These are phyloP conservation scores for Euclidia mi DNA, from an alignment of 2,888 invertebrate genomes.

Conservation along the genomic window DNA sequence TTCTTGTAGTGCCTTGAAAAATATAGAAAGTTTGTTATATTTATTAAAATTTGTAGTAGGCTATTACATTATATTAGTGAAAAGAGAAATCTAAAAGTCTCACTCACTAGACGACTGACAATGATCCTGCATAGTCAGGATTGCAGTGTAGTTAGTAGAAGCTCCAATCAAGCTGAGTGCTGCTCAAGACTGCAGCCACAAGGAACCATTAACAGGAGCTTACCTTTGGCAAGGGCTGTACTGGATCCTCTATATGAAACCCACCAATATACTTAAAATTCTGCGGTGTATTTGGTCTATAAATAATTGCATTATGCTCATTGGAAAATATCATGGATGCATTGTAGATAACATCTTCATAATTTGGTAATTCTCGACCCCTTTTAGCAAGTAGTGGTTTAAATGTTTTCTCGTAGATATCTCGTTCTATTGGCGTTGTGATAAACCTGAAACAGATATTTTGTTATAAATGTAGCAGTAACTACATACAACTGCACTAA, in stretches of 20 bases:
- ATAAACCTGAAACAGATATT: slow-evolving; percentile 31
- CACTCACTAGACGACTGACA: too few species aligned
- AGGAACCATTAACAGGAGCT: background rate
- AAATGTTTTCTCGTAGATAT: slow-evolving; percentile 56
- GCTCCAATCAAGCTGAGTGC: too few species aligned
- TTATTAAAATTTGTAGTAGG: too few species aligned
- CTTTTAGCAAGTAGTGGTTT: slow-evolving; percentile 54
- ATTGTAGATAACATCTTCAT: slow-evolving; percentile 63
- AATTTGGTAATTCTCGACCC: slow-evolving; percentile 57
- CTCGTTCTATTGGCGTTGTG: slow-evolving; percentile 33
- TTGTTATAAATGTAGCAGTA: too few species aligned
- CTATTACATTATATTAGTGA: too few species aligned
- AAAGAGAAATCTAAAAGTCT: too few species aligned
- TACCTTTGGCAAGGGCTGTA: slow-evolving; percentile 71
- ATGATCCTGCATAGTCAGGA: too few species aligned
- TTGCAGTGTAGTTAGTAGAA: too few species aligned
- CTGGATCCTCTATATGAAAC: slow-evolving; percentile 66
- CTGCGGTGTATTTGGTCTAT: slow-evolving; percentile 63
- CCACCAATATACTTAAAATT: slow-evolving; percentile 72
- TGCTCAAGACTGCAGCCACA: too few species aligned
- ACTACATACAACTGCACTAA: too few species aligned
- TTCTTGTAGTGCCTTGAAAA: slow-evolving; percentile 73
- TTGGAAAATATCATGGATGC: slow-evolving; percentile 71
- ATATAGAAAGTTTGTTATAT: too few species aligned
- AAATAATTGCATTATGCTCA: slow-evolving; percentile 65